Conservation (phyloP, 2,888 invertebrate genomes). For the Ephialtes manifestator region DNA sequence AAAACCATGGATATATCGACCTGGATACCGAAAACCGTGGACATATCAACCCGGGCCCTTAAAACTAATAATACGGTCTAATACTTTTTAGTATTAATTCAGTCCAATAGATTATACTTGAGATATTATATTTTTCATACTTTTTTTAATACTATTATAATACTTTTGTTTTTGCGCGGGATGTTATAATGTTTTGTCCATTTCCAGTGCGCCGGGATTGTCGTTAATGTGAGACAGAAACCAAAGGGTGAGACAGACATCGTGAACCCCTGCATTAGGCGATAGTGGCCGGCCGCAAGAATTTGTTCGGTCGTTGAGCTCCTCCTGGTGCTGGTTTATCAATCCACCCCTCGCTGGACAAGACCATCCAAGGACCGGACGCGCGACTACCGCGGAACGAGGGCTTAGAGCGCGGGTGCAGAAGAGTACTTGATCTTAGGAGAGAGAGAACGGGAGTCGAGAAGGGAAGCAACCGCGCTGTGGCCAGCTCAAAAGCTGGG, state of each 20-base stretch:
- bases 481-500: constrained; percentile 81
- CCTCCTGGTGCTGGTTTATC: constrained; percentile 81
- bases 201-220: neutral
- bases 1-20: too few species aligned
- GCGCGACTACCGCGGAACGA: constrained; percentile 67
- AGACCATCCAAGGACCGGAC: constrained; percentile 75
- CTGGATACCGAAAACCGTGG: too few species aligned
- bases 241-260: constrained; percentile 15
- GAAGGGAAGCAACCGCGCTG: constrained; percentile 75
- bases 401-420: constrained; percentile 72
- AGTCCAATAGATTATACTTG: too few species aligned
- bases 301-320: constrained; percentile 79
- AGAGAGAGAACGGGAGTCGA: constrained; percentile 72
- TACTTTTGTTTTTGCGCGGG: too few species aligned
- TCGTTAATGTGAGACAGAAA: neutral
- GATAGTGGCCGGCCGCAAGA: constrained; percentile 82
- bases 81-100: too few species aligned
- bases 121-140: too few species aligned
- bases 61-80: too few species aligned
- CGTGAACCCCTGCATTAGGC: constrained; percentile 66
- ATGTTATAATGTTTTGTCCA: too few species aligned
- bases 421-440: constrained; percentile 84
- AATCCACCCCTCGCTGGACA: constrained; percentile 79
- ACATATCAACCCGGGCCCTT: too few species aligned
- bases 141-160: too few species aligned